A percentile compares a stretch with the other conserved stretches of the same genome.
phyloP scores from a whole-genome alignment of 2,797 vertebrate species.

The Lepilemur ruficaudatus region DNA sequence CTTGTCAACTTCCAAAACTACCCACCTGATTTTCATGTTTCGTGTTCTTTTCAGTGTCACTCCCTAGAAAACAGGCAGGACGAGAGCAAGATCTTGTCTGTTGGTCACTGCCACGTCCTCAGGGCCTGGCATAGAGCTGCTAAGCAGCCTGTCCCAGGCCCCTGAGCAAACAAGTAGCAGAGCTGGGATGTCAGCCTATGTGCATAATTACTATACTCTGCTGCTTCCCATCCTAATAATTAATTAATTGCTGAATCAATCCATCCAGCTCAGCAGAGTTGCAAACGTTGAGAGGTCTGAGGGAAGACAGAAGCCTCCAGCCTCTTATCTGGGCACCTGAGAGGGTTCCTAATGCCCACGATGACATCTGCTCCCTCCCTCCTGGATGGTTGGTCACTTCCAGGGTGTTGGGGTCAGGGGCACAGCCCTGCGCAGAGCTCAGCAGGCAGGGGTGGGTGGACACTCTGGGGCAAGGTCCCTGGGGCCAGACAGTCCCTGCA shows the following conservation, averaged over 20 bases:
- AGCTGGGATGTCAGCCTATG: not conserved
- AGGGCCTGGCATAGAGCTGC: not conserved
- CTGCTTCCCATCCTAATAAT: not conserved
- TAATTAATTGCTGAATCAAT: not conserved
- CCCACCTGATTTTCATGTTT: not conserved
- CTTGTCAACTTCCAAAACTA: not conserved
- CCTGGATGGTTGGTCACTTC: not conserved
- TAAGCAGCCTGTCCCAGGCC: not conserved
- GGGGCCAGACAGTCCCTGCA: not conserved
- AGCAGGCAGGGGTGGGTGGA: not conserved
- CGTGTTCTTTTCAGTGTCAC: not conserved
- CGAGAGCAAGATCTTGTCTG: not conserved
- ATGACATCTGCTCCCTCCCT: not conserved
- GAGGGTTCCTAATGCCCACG: not conserved
- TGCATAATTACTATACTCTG: not conserved
- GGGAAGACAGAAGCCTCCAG: not conserved
- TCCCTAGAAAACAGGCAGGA: not conserved
- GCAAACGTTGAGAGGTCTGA: not conserved
- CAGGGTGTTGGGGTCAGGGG: not conserved
- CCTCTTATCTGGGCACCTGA: not conserved
- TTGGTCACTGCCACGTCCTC: not conserved
- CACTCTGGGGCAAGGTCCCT: not conserved
- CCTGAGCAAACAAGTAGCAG: not conserved
- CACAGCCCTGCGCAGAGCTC: not conserved
- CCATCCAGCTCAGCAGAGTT: not conserved